Base-by-base conservation (phyloP, 2,888 invertebrate species). In the Erebia palarica region DNA sequence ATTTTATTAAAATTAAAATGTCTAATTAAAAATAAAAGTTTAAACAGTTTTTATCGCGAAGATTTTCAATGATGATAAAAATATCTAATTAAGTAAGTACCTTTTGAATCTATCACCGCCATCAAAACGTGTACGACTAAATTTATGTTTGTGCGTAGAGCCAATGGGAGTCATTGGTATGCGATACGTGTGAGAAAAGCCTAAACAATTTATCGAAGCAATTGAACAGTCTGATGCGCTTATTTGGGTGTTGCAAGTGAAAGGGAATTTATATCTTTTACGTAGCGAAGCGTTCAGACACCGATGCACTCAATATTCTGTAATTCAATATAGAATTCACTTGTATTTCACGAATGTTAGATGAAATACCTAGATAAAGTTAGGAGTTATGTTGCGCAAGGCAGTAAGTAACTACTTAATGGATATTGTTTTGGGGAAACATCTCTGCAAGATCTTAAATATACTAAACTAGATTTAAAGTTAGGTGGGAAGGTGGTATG, bases 141-240 rank as follows among this genome's bases (percentile, higher is more conserved):
- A 36, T 1, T 36, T 36, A 51, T n/a, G 14, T n/a, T 14, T 51
- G 51, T 51, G 51, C n/a, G n/a, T n/a, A 14, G 51, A n/a, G 51
- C 14, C 51, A 51, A 51, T n/a, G 51, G 1, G 51, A 7, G 51
- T 13, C n/a, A 57, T 5, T 68, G 44, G 53, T 36, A 68, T 64
- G 64, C 53, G 51, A 60, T 14, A 64, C 59, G 64, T 74, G 13
- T 42, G 42, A 57, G 61, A 64, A 55, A 53, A 75, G 61, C 53
- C 13, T 70, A 70, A 70, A 59, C 59, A 27, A 51, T 75, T 57
- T 74, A 72, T 75, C 74, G 68, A 74, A 73, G 72, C 73, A 72
- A 75, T 76, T 75, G 71, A 76, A 70, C 69, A 74, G 59, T 75
- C 75, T 74, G 77, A 76, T 76, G 74, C 75, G 71, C 72, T 70